phyloP scores from a whole-genome alignment of 2,888 invertebrate genomes.

The Xanthostigma xanthostigma region DNA sequence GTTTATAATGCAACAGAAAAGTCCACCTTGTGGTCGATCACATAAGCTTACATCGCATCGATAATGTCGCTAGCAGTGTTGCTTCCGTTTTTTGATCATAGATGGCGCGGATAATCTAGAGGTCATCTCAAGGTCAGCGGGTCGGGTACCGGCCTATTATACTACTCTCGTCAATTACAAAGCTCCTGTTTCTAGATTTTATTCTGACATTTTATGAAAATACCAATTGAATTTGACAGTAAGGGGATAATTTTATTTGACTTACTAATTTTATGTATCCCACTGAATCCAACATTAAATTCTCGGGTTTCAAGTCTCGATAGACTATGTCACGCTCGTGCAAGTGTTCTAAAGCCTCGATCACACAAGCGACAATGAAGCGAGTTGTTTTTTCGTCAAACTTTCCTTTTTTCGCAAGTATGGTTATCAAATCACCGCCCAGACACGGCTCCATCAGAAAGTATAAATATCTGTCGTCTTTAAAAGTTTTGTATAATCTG shows the following conservation, averaged over 20 bases:
- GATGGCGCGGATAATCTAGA: too few relatives aligned
- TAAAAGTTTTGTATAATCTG: constrained; percentile 76
- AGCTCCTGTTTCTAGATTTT: not conserved
- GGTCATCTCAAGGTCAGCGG: too few relatives aligned
- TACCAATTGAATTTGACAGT: not conserved
- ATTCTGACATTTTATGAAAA: not conserved
- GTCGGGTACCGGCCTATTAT: too few relatives aligned
- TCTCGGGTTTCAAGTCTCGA: constrained; percentile 86
- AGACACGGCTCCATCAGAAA: constrained; percentile 86
- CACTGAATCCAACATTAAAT: constrained; percentile 64
- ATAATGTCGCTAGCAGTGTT: too few relatives aligned
- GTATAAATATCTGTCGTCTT: constrained; percentile 80
- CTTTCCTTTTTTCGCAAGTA: constrained; percentile 47
- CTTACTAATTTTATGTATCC: constrained; percentile 80
- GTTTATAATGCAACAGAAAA: too few relatives aligned
- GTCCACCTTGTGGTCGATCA: too few relatives aligned
- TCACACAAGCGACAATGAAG: constrained; percentile 80
- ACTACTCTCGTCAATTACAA: not conserved
- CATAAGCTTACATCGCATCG: too few relatives aligned
- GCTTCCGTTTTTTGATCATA: too few relatives aligned
- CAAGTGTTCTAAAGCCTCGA: constrained; percentile 79
- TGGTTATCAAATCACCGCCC: constrained; percentile 88
- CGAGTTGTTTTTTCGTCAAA: constrained; percentile 69
- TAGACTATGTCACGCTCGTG: constrained; percentile 69
- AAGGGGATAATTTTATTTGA: constrained; percentile 2